These are phyloP conservation scores for Hydrozoanthus gracilis DNA, from an alignment of 92 coral and sea anemone species.

Conservation along the genomic window DNA sequence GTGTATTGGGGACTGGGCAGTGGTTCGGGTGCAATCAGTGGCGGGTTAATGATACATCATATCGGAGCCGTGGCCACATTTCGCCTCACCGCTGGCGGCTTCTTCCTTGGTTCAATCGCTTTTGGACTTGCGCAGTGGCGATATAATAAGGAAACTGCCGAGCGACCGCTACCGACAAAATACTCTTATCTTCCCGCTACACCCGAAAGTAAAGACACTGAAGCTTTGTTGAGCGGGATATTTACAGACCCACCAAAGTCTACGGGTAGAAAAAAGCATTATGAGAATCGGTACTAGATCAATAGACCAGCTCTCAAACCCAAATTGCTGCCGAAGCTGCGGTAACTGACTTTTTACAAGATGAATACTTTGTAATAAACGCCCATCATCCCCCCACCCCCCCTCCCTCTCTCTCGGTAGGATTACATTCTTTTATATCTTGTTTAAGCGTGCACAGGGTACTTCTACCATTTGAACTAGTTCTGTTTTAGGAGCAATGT, in stretches of 20 bases:
- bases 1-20: constrained; percentile 99
- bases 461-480: no score
- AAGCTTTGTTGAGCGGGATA: constrained; percentile 80
- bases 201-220: constrained; percentile 88
- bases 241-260: constrained; percentile 39
- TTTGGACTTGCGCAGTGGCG: constrained; percentile 91
- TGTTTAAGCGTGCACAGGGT: no score
- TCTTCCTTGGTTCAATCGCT: constrained; percentile 75
- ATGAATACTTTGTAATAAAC: no score
- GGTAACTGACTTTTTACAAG: no score
- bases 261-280: not conserved
- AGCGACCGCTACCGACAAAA: constrained; percentile 61
- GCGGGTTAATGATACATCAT: constrained; percentile 94
- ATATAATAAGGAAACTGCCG: constrained; percentile 72
- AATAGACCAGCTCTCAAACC: not conserved
- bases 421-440: no score
- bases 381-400: no score
- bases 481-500: no score
- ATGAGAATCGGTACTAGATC: constrained; percentile 10
- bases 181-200: constrained; percentile 84
- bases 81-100: constrained; percentile 79
- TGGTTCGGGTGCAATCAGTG: constrained; percentile 91
- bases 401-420: no score
- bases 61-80: constrained; percentile 89
- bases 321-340: no score